phyloP scores from a whole-genome alignment of 2,113 vertebrate species.

The Phylloscopus trochiloides region DNA sequence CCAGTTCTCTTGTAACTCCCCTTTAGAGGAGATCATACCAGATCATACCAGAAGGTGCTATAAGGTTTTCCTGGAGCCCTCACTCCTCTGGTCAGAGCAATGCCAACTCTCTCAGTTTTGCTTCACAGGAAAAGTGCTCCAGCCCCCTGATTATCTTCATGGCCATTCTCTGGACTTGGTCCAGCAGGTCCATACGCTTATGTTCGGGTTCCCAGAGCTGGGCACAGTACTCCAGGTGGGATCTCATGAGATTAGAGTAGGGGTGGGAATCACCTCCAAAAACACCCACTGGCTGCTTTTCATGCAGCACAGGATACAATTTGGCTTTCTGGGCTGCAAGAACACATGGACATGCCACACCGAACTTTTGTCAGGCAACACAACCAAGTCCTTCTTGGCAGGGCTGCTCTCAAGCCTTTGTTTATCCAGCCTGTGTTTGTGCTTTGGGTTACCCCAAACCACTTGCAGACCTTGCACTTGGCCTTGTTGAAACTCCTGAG shows the following conservation, averaged over 20 bases:
- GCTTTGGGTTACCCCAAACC: not conserved
- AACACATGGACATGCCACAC: fast-evolving
- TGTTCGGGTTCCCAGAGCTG: not conserved
- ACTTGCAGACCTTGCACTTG: not conserved
- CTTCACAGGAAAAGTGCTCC: not conserved
- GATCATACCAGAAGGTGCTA: not conserved
- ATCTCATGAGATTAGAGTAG: not conserved
- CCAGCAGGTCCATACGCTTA: not conserved
- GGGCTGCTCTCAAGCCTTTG: not conserved
- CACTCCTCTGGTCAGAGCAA: not conserved
- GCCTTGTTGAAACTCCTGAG: not conserved
- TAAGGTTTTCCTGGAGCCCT: not conserved
- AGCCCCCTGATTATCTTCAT: not conserved
- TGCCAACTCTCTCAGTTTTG: not conserved
- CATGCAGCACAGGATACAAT: fast-evolving
- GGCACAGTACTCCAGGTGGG: not conserved
- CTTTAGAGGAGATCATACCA: not conserved
- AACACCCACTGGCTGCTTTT: not conserved
- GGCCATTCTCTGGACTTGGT: fast-evolving
- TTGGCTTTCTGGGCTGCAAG: not conserved
- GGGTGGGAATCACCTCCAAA: not conserved
- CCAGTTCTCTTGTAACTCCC: not conserved
- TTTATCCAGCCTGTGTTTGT: not conserved
- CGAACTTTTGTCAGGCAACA: not conserved
- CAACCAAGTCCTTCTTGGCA: not conserved